phyloP scores from a whole-genome alignment of 2,888 invertebrate genomes.

The Seladonia tumulorum region DNA sequence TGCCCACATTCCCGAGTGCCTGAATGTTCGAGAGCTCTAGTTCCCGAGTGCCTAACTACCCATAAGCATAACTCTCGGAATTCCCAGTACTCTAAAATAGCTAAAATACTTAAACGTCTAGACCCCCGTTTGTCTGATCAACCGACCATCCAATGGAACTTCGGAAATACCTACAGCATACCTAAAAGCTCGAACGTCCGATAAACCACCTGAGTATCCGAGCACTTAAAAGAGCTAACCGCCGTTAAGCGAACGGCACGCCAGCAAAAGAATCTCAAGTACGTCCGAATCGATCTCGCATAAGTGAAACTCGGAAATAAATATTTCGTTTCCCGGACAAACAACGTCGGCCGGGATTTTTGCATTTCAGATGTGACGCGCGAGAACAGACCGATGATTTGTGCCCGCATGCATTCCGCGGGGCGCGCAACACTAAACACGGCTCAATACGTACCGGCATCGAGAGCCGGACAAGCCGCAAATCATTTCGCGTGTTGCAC shows the following conservation, averaged over 20 bases:
- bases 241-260: neutral
- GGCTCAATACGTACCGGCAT: neutral
- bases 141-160: neutral
- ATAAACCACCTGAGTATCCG: neutral
- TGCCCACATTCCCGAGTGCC: no score
- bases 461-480: conserved; percentile 40
- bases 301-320: conserved; percentile 16
- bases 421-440: conserved; percentile 41
- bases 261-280: neutral
- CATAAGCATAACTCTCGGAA: no score
- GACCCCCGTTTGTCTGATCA: neutral
- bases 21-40: no score
- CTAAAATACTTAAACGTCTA: neutral
- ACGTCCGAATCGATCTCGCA: conserved; percentile 24
- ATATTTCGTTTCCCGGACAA: conserved; percentile 15
- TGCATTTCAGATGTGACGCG: conserved; percentile 41
- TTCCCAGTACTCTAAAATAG: no score
- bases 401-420: conserved; percentile 41
- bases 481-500: conserved; percentile 67
- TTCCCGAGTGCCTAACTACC: no score
- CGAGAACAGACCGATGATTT: conserved; percentile 54
- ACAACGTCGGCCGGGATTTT: conserved; percentile 22
- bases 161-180: neutral
- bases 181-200: neutral
- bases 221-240: neutral